These are phyloP conservation scores for Macrostomum lignano DNA, from an alignment of 1,140 invertebrate genomes.

Conservation along the genomic window DNA sequence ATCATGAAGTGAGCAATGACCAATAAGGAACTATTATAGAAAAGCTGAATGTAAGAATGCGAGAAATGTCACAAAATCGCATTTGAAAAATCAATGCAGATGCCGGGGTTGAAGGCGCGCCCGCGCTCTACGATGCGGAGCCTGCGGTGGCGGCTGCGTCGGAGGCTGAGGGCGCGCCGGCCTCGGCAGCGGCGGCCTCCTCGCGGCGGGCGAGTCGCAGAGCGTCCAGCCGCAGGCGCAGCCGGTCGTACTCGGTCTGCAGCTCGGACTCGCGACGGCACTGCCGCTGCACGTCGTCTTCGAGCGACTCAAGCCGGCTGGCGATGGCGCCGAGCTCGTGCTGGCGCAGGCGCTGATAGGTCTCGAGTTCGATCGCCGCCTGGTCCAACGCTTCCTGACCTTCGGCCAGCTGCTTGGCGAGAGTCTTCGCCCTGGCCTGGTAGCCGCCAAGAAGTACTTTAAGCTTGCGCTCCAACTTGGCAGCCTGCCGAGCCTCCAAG, in stretches of 20 bases:
- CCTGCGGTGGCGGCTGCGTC: no score
- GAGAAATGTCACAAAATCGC: no score
- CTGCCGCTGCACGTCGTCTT: slow-evolving; percentile 68
- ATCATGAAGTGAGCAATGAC: no score
- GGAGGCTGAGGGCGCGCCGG: no score
- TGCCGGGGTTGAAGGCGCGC: no score
- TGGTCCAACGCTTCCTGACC: slow-evolving; percentile 63
- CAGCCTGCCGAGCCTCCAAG: slow-evolving; percentile 60
- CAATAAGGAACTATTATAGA: no score
- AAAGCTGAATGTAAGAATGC: no score
- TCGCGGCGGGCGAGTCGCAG: no score
- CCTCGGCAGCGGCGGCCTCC: no score
- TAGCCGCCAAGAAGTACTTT: slow-evolving; percentile 71
- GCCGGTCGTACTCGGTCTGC: slow-evolving; percentile 49
- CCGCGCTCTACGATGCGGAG: no score
- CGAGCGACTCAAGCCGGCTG: slow-evolving; percentile 51
- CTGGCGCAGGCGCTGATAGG: slow-evolving; percentile 59
- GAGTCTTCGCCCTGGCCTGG: slow-evolving; percentile 47
- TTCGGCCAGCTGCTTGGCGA: slow-evolving; percentile 67
- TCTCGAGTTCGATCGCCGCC: slow-evolving; percentile 53
- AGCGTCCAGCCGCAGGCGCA: no score
- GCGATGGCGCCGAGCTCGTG: slow-evolving; percentile 69
- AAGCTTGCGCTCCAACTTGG: slow-evolving; percentile 87
- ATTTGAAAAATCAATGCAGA: no score
- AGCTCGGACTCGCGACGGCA: slow-evolving; percentile 57